phyloP scores from a whole-genome alignment of 2,888 invertebrate species.

The Lasioglossum lativentre region DNA sequence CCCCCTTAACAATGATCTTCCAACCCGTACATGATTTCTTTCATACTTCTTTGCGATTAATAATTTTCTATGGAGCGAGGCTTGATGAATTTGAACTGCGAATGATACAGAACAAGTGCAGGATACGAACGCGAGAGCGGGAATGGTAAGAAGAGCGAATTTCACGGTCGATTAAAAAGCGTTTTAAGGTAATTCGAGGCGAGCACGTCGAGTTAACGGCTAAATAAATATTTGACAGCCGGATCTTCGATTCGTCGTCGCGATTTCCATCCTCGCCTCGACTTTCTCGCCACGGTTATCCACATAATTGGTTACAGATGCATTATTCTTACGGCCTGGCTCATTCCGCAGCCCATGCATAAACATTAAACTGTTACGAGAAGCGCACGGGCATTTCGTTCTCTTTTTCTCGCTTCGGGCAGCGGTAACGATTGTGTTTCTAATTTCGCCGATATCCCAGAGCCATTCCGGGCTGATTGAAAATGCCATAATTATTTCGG shows the following conservation, averaged over 20 bases:
- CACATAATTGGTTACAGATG: constrained; percentile 60
- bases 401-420: constrained; percentile 12
- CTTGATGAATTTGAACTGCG: too few species aligned
- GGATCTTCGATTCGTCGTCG: constrained; percentile 23
- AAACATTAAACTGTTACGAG: constrained; percentile 60
- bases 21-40: too few species aligned
- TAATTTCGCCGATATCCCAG: constrained; percentile 54
- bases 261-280: constrained; percentile 30
- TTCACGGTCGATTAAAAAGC: constrained; percentile 80
- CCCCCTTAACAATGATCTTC: too few species aligned
- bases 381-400: constrained; percentile 31
- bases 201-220: constrained; percentile 73
- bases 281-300: constrained; percentile 18
- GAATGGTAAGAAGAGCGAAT: constrained; percentile 56
- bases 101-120: too few species aligned
- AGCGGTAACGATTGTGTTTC: constrained; percentile 45
- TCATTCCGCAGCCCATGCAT: constrained; percentile 58
- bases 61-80: too few species aligned
- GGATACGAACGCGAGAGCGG: not conserved
- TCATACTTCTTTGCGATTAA: too few species aligned
- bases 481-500: constrained; percentile 45
- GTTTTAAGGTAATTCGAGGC: constrained; percentile 71
- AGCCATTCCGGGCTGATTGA: constrained; percentile 48
- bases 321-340: constrained; percentile 57
- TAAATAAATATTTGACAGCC: constrained; percentile 72